phyloP scores from a whole-genome alignment of 2,797 vertebrate species.

The Alectoris magna region DNA sequence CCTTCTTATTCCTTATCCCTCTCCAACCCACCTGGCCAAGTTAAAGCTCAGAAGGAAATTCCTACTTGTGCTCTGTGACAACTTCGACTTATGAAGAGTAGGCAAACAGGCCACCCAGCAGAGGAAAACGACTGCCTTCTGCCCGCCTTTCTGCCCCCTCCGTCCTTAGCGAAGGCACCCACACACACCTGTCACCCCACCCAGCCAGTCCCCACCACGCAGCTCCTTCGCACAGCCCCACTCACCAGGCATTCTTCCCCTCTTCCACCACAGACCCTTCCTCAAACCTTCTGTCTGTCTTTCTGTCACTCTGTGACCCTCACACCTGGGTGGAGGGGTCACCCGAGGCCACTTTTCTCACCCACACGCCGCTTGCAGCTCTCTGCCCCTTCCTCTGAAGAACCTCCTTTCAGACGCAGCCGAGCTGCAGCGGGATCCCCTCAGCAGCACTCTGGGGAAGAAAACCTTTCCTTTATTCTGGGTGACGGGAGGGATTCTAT shows the following conservation, averaged over 20 bases:
- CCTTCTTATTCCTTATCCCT: not conserved
- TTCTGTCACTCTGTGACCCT: not conserved
- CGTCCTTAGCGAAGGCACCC: not conserved
- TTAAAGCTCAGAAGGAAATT: not conserved
- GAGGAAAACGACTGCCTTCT: rapidly evolving
- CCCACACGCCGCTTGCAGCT: not conserved
- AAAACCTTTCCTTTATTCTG: not conserved
- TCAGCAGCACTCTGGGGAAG: rapidly evolving
- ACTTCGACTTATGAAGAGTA: not conserved
- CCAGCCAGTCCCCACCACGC: rapidly evolving
- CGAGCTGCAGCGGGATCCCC: not conserved
- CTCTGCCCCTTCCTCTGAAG: not conserved
- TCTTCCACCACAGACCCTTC: not conserved
- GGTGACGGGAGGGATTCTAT: too few relatives aligned
- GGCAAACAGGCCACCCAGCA: not conserved
- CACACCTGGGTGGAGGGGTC: rapidly evolving
- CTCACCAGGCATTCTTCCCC: not conserved
- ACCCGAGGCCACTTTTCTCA: not conserved
- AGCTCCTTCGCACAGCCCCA: not conserved
- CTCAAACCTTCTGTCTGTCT: not conserved
- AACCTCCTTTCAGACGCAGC: not conserved
- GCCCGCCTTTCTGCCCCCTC: rapidly evolving
- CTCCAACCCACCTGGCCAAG: not conserved
- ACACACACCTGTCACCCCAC: not conserved
- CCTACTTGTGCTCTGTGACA: not conserved